Base-by-base conservation (phyloP, 2,888 invertebrate species). In the Drosophila meridiana region DNA sequence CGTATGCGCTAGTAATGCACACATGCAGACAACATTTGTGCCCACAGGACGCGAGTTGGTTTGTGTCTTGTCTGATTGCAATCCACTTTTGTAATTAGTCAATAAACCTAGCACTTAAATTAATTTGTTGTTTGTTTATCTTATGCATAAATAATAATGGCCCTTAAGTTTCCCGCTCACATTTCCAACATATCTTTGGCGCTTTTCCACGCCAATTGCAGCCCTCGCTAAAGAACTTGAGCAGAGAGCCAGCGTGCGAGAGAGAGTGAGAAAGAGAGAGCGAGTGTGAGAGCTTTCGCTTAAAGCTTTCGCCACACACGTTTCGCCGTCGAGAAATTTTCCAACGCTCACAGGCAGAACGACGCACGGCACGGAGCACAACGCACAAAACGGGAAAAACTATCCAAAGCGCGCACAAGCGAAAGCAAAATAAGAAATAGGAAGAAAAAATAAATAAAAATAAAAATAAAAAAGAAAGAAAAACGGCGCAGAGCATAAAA, bases 351-450 rank as follows among this genome's bases (percentile, higher is more conserved):
- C 60, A 72, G 86, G 72, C 84, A 89, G 84, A 88, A 86, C 82
- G 78, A 86, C 76, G 70, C 86, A 86, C 81, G 76, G 79, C 76
- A 83, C 86, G 78, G 88, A 77, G 76, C 89, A 85, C 73, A 74
- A 88, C 81, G 76, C 90, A 90, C 90, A 86, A 80, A 65, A 74
- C 85, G 84, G 87, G 80, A 78, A 80, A 89, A 85, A 80, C 85
- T 81, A 78, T 78, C 58, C 65, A 59, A 77, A 73, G 60, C 78
- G 75, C 72, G 73, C 68, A 79, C 80, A 75, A 82, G 56, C 52
- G 40, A 66, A 62, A 68, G 69, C 42, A 65, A 70, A 67, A 55
- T 30, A 55, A 56, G 52, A 63, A 68, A 60, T 67, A 50, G 13
- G 42, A 52, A 43, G 66, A 63, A 50, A 65, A 53, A 55, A 20